These are phyloP conservation scores for Perizoma affinitatum DNA, from an alignment of 2,888 invertebrate genomes.

Conservation along the genomic window DNA sequence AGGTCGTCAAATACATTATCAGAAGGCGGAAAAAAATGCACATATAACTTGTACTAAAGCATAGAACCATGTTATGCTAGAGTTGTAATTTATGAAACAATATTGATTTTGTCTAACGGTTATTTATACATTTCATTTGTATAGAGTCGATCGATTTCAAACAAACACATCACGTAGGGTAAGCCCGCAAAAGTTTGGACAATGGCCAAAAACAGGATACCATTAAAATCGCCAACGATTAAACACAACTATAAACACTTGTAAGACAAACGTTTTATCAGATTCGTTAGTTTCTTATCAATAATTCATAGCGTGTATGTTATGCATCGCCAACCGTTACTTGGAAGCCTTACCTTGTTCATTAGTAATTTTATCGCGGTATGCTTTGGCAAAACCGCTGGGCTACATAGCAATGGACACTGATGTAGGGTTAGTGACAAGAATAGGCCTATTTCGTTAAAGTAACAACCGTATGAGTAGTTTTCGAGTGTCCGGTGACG, in stretches of 20 bases:
- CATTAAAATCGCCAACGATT: slow-evolving; percentile 58
- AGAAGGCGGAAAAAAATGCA: no score
- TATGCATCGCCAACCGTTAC: slow-evolving; percentile 80
- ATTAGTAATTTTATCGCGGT: slow-evolving; percentile 80
- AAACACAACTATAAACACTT: slow-evolving; percentile 63
- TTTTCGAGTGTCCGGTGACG: no score
- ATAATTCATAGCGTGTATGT: slow-evolving; percentile 78
- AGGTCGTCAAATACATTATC: no score
- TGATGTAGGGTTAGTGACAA: slow-evolving; percentile 42
- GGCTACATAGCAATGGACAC: slow-evolving; percentile 66
- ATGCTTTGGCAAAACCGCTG: slow-evolving; percentile 83
- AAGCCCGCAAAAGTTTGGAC: slow-evolving; percentile 46
- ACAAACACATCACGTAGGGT: slow-evolving; percentile 50
- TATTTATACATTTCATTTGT: no score
- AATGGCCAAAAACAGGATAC: slow-evolving; percentile 45
- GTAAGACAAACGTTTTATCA: slow-evolving; percentile 77
- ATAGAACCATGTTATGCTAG: no score
- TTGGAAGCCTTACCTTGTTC: slow-evolving; percentile 78
- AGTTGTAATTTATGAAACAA: no score
- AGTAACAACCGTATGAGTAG: neutral
- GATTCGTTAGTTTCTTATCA: slow-evolving; percentile 74
- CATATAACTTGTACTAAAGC: no score
- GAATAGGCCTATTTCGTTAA: slow-evolving; percentile 9
- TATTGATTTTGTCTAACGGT: no score
- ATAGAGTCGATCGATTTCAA: slow-evolving; percentile 31